Conservation (phyloP, 2,797 vertebrate species). For the Okamejei kenojei region DNA sequence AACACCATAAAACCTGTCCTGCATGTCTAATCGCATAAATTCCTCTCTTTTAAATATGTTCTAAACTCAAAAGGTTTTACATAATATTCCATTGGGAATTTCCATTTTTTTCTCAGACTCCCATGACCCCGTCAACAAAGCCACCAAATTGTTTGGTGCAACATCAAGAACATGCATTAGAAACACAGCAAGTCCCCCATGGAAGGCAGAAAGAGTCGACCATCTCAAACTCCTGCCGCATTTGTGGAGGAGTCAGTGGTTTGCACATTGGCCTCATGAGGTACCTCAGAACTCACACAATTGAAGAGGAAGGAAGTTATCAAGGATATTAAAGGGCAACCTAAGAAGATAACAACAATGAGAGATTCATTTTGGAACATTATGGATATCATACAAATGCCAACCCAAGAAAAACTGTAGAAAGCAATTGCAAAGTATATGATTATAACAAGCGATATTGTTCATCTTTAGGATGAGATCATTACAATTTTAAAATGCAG, state of each 20-base stretch:
- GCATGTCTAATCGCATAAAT: neutral
- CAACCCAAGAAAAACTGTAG: neutral
- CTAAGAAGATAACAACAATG: too few relatives aligned
- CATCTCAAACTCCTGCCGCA: too few relatives aligned
- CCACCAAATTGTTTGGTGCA: neutral
- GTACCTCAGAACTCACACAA: too few relatives aligned
- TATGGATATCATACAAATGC: neutral
- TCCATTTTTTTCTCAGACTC: neutral
- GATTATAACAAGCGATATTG: neutral
- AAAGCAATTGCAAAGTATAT: neutral
- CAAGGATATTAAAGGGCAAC: too few relatives aligned
- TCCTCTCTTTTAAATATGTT: neutral
- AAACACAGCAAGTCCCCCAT: too few relatives aligned
- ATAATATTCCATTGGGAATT: neutral
- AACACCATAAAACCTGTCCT: neutral
- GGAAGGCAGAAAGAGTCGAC: too few relatives aligned
- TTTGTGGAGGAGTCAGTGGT: too few relatives aligned
- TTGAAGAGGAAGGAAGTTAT: too few relatives aligned
- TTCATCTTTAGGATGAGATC: neutral
- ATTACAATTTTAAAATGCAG: neutral
- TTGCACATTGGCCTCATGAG: too few relatives aligned
- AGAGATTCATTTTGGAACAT: too few relatives aligned
- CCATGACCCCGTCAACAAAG: neutral
- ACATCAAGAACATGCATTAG: too few relatives aligned
- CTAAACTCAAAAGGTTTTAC: neutral